Conservation (phyloP, 1,140 invertebrate species). For the Leptonema lineaticorne region DNA sequence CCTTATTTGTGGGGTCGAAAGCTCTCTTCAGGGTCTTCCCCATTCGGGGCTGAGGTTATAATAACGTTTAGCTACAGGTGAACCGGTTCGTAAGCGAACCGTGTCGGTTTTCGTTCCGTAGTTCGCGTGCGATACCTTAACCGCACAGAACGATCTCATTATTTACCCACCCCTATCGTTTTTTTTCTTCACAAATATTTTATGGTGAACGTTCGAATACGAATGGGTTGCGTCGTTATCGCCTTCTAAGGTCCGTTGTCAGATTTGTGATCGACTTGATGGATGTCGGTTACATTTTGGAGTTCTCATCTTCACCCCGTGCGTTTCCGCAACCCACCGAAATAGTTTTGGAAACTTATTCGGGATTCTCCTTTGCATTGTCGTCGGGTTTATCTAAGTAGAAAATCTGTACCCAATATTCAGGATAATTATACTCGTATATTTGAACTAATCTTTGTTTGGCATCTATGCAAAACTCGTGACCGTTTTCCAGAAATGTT, state of each 20-base stretch:
- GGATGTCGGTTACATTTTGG: background rate
- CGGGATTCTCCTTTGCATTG: background rate
- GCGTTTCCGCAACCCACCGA: background rate
- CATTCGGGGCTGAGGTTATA: background rate
- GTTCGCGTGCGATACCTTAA: background rate
- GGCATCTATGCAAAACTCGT: background rate
- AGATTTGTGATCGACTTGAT: background rate
- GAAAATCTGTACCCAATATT: constrained; percentile 2
- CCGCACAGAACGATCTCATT: too few species aligned
- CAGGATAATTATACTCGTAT: constrained; percentile 11
- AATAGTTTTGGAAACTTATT: background rate
- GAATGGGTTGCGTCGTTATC: background rate
- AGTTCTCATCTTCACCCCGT: background rate
- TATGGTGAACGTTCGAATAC: too few species aligned
- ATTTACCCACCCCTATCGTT: too few species aligned
- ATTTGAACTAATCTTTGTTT: constrained; percentile 4
- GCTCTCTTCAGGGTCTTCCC: background rate
- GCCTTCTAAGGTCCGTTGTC: background rate
- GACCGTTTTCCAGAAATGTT: constrained; percentile 1
- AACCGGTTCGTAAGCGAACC: background rate
- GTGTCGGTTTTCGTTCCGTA: background rate
- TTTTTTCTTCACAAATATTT: too few species aligned
- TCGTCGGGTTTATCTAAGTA: background rate
- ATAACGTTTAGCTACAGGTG: constrained; percentile 2
- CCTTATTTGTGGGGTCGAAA: constrained; percentile 14